These are phyloP conservation scores for Heliangelus exortis DNA, from an alignment of 2,797 vertebrate species.

Conservation along the genomic window DNA sequence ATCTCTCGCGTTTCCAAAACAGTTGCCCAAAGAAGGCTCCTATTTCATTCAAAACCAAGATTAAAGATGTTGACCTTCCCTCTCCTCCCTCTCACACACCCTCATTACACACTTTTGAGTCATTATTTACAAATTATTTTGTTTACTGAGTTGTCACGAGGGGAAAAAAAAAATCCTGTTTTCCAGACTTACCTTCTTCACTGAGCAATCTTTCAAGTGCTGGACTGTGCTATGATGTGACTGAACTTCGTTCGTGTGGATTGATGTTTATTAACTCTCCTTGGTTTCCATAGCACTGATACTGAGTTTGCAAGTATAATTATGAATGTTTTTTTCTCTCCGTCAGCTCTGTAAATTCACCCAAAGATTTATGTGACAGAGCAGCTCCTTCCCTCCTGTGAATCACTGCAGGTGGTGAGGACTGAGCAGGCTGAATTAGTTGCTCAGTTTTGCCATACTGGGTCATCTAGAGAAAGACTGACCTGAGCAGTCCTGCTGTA, in stretches of 20 bases:
- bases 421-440: background rate
- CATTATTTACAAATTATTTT: conserved; percentile 70
- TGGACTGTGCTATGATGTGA: rapidly evolving
- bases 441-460: background rate
- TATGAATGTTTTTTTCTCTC: background rate
- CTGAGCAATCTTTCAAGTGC: background rate
- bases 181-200: background rate
- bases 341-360: conserved; percentile 15
- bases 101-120: conserved; percentile 64
- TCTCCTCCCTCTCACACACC: conserved; percentile 33
- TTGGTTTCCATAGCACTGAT: conserved; percentile 27
- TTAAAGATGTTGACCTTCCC: conserved; percentile 54
- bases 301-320: background rate
- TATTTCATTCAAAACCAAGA: conserved; percentile 19
- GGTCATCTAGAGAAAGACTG: background rate
- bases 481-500: background rate
- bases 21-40: background rate
- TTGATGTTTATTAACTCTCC: background rate
- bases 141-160: conserved; percentile 38
- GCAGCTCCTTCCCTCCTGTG: conserved; percentile 3
- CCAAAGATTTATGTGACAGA: background rate
- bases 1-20: conserved; percentile 41
- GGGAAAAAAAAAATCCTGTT: background rate
- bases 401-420: background rate
- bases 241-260: rapidly evolving